Conservation (phyloP, 2,888 invertebrate species). For the Cyaniris semiargus region DNA sequence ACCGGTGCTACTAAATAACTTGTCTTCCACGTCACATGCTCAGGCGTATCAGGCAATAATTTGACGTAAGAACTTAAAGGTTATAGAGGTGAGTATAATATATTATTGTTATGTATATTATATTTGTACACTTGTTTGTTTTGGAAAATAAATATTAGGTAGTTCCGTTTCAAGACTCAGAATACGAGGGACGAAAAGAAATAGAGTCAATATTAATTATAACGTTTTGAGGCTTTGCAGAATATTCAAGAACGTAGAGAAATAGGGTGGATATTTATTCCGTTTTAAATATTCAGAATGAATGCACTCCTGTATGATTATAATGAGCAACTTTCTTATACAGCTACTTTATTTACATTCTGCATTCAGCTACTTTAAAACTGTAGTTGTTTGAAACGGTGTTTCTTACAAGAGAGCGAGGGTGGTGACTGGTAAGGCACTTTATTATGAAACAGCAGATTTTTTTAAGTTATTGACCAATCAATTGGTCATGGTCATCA, state of each 20-base stretch:
- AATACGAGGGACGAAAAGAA: neutral
- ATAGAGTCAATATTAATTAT: neutral
- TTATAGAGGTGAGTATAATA: neutral
- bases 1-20: constrained; percentile 31
- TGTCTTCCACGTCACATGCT: neutral
- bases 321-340: neutral
- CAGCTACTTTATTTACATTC: no score
- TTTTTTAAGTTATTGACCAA: no score
- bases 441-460: no score
- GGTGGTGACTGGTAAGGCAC: no score
- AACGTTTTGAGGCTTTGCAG: neutral
- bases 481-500: no score
- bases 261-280: neutral
- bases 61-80: neutral
- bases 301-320: neutral
- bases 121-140: neutral
- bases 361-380: no score
- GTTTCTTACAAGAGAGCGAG: no score
- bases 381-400: no score
- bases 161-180: no score
- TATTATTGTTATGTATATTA: no score
- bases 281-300: neutral
- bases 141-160: no score
- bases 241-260: neutral
- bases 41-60: neutral